These are phyloP conservation scores for Sisyra terminalis DNA, from an alignment of 2,888 invertebrate species.

Conservation along the genomic window DNA sequence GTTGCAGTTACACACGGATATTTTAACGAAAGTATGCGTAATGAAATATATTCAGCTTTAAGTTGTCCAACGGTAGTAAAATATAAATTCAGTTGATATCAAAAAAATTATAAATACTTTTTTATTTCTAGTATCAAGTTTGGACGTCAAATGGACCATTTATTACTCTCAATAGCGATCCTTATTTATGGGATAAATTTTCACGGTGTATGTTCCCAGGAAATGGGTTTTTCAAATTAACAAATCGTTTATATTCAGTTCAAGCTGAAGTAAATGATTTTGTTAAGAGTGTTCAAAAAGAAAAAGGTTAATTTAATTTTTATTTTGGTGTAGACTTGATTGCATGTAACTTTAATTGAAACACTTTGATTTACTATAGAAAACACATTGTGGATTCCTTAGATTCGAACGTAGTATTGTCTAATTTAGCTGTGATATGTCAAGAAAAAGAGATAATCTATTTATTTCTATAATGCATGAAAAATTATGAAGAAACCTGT, in stretches of 20 bases:
- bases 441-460: too few relatives aligned
- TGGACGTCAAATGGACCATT: slow-evolving; percentile 25
- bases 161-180: slow-evolving; percentile 39
- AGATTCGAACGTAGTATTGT: too few relatives aligned
- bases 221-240: slow-evolving; percentile 30
- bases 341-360: slow-evolving; percentile 25
- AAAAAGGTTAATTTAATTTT: slow-evolving; percentile 16
- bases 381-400: too few relatives aligned
- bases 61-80: slow-evolving; percentile 31
- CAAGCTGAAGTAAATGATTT: slow-evolving; percentile 27
- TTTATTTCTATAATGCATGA: too few relatives aligned
- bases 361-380: too few relatives aligned
- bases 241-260: slow-evolving; percentile 26
- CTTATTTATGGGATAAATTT: slow-evolving; percentile 42
- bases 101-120: neutral
- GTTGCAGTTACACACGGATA: slow-evolving; percentile 40
- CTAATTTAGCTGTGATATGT: too few relatives aligned
- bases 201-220: slow-evolving; percentile 48
- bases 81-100: slow-evolving; percentile 1
- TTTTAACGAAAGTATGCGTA: slow-evolving; percentile 35
- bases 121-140: slow-evolving; percentile 14
- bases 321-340: slow-evolving; percentile 16
- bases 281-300: slow-evolving; percentile 15
- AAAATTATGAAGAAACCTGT: too few relatives aligned
- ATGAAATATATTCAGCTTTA: slow-evolving; percentile 29